These are phyloP conservation scores for Colius striatus DNA, from an alignment of 2,113 vertebrate genomes.

Conservation along the genomic window DNA sequence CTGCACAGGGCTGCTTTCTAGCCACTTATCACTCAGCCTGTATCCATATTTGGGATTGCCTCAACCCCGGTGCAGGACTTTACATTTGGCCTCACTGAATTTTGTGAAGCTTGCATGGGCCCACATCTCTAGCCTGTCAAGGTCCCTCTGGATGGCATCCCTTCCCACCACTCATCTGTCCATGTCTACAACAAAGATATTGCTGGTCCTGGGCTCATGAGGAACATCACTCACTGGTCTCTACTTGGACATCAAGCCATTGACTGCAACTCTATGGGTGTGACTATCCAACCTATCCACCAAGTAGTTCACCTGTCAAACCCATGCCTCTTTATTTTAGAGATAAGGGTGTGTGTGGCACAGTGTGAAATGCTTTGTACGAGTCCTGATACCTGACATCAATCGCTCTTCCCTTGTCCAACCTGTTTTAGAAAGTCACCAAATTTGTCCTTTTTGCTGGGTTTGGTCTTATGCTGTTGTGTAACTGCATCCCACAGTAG, in stretches of 20 bases:
- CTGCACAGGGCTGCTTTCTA: background rate
- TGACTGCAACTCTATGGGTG: background rate
- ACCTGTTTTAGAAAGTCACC: accelerated
- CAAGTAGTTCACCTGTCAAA: accelerated
- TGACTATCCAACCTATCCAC: background rate
- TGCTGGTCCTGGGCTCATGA: background rate
- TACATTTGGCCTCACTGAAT: background rate
- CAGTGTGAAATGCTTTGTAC: background rate
- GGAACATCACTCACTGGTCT: background rate
- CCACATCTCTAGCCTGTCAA: background rate
- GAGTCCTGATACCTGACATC: background rate
- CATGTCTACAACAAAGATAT: accelerated
- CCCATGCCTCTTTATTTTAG: background rate
- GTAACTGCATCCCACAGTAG: background rate
- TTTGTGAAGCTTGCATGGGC: background rate
- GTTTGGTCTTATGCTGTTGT: background rate
- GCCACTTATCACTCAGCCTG: background rate
- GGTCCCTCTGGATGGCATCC: background rate
- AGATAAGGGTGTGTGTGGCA: background rate
- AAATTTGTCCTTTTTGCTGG: background rate
- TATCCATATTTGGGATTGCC: background rate
- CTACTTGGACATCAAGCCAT: background rate
- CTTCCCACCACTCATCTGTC: background rate
- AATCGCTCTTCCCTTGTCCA: background rate
- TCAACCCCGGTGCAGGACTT: background rate